These are phyloP conservation scores for Pelecanus crispus DNA, from an alignment of 2,113 vertebrate species.

Conservation along the genomic window DNA sequence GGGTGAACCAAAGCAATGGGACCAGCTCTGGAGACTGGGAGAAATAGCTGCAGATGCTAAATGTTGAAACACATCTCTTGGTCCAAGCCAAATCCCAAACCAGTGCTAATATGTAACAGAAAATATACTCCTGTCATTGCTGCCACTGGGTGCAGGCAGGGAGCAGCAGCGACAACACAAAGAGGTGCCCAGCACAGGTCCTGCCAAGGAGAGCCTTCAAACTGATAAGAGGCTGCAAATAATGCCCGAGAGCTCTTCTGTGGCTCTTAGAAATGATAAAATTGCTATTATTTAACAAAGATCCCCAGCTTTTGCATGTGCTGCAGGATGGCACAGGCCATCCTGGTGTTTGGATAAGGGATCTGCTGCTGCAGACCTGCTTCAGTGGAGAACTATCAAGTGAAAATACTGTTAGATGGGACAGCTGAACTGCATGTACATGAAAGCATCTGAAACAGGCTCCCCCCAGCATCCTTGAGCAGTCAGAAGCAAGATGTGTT, in stretches of 20 bases:
- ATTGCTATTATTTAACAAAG: neutral
- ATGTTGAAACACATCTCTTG: neutral
- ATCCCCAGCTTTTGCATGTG: neutral
- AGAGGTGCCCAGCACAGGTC: neutral
- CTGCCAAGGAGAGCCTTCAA: neutral
- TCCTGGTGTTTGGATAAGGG: fast-evolving
- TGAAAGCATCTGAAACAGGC: neutral
- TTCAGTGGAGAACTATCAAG: neutral
- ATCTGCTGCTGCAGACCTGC: neutral
- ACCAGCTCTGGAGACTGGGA: neutral
- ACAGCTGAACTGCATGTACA: neutral
- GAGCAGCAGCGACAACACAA: neutral
- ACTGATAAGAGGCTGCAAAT: neutral
- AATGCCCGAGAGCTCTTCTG: neutral
- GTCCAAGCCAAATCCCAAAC: neutral
- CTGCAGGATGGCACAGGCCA: neutral
- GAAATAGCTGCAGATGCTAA: neutral
- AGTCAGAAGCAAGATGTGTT: neutral
- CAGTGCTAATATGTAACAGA: fast-evolving
- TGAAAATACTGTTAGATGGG: neutral
- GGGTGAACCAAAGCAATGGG: neutral
- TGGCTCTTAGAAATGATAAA: neutral
- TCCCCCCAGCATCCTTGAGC: neutral
- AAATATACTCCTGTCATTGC: neutral
- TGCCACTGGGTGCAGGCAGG: neutral